These are phyloP conservation scores for Tetranychus cinnabarinus DNA, from an alignment of 1,140 invertebrate species.

Conservation along the genomic window DNA sequence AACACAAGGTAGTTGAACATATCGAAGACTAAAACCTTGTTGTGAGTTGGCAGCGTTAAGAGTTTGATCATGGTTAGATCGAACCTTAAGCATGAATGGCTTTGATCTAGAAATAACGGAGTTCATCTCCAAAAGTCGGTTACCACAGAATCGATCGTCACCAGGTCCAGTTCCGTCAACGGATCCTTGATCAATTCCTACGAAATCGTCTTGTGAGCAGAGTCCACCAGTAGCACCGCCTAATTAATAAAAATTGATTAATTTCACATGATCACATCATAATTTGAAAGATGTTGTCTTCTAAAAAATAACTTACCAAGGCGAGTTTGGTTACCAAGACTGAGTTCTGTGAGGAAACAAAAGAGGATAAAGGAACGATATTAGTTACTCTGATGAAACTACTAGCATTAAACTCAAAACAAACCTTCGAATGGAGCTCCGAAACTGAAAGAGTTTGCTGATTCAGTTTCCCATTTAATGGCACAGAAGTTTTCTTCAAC, in stretches of 20 bases:
- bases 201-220: constrained; percentile 16
- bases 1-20: constrained; percentile 16
- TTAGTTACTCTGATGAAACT: neutral
- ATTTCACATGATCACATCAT: too few species aligned
- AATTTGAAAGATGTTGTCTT: too few species aligned
- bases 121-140: constrained; percentile 13
- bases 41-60: constrained; percentile 14
- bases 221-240: constrained; percentile 13
- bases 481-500: constrained; percentile 66
- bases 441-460: constrained; percentile 13
- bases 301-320: neutral
- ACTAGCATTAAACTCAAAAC: neutral
- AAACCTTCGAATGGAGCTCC: constrained; percentile 12
- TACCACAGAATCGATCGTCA: constrained; percentile 12
- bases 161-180: constrained; percentile 15
- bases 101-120: constrained; percentile 13
- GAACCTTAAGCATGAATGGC: constrained; percentile 15
- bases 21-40: constrained; percentile 16
- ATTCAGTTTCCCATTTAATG: constrained; percentile 25
- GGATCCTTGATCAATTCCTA: constrained; percentile 17
- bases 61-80: constrained; percentile 14
- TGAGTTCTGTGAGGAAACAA: neutral
- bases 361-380: constrained; percentile 5
- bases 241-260: too few species aligned
- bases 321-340: neutral